Conservation (phyloP, 2,888 invertebrate genomes). For the Caenorhabditis sp. region DNA sequence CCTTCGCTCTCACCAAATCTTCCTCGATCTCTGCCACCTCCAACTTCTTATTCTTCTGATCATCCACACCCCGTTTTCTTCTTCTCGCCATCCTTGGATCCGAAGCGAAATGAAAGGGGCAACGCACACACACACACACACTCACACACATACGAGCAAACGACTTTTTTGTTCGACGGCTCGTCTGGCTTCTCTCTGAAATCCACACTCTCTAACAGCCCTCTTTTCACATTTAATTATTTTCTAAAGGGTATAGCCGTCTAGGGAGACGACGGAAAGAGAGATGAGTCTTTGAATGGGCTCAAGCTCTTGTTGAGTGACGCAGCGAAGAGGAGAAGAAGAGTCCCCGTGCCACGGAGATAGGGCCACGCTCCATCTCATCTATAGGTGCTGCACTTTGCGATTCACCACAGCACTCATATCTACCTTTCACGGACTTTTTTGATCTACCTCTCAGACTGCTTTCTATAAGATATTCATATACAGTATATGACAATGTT, state of each 20-base stretch:
- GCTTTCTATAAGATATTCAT: too few species aligned
- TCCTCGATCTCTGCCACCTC: conserved; percentile 27
- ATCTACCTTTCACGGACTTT: too few species aligned
- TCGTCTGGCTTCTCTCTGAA: conserved; percentile 43
- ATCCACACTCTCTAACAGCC: conserved; percentile 53
- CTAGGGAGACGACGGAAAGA: conserved; percentile 37
- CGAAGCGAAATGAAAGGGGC: conserved; percentile 42
- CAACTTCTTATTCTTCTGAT: conserved; percentile 21
- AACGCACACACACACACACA: conserved; percentile 29
- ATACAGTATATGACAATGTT: too few species aligned
- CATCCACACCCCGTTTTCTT: conserved; percentile 21
- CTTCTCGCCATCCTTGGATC: conserved; percentile 25
- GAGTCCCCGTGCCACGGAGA: background rate
- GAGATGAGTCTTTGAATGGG: conserved; percentile 61
- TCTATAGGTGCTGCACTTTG: background rate
- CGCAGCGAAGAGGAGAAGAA: conserved; percentile 19
- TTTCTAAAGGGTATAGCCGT: conserved; percentile 63
- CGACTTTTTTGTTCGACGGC: conserved; percentile 57
- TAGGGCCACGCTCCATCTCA: conserved; percentile 4
- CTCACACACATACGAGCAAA: conserved; percentile 42
- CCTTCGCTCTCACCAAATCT: conserved; percentile 12
- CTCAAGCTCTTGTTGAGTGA: conserved; percentile 47
- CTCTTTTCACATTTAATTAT: conserved; percentile 60
- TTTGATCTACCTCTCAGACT: too few species aligned
- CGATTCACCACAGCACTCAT: too few species aligned